Percentiles rank a stretch among this genome's conserved stretches.
These are phyloP conservation scores for Cantharis rustica DNA, from an alignment of 2,888 invertebrate species.

Conservation along the genomic window DNA sequence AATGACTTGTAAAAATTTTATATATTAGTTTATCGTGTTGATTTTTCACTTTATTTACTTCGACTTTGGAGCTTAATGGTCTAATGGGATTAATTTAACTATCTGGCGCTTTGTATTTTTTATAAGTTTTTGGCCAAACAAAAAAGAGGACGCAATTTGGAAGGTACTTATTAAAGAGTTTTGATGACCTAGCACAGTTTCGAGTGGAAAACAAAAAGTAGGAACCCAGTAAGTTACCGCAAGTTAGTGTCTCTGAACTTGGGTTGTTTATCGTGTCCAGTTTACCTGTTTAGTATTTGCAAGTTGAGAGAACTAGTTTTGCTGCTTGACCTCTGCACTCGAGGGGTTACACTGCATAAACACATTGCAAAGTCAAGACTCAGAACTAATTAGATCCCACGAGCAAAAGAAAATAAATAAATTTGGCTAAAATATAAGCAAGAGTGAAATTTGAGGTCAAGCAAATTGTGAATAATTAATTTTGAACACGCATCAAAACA, in stretches of 20 bases:
- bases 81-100: background rate
- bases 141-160: too few relatives aligned
- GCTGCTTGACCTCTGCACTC: conserved; percentile 47
- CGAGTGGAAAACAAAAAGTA: background rate
- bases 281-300: conserved; percentile 44
- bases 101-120: background rate
- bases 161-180: too few relatives aligned
- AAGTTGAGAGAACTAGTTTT: conserved; percentile 46
- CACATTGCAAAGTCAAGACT: conserved; percentile 41
- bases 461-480: conserved; percentile 11
- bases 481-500: conserved; percentile 18
- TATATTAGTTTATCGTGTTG: background rate
- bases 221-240: background rate
- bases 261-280: conserved; percentile 44
- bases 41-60: background rate
- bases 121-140: background rate
- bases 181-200: background rate
- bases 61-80: background rate
- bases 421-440: conserved; percentile 15
- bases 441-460: conserved; percentile 11
- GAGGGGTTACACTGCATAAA: conserved; percentile 45
- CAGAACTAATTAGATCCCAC: conserved; percentile 42
- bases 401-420: conserved; percentile 22
- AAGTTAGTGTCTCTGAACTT: conserved; percentile 20
- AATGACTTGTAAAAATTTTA: background rate